These are phyloP conservation scores for Cryptophagus acutangulus DNA, from an alignment of 2,888 invertebrate species.

Conservation along the genomic window DNA sequence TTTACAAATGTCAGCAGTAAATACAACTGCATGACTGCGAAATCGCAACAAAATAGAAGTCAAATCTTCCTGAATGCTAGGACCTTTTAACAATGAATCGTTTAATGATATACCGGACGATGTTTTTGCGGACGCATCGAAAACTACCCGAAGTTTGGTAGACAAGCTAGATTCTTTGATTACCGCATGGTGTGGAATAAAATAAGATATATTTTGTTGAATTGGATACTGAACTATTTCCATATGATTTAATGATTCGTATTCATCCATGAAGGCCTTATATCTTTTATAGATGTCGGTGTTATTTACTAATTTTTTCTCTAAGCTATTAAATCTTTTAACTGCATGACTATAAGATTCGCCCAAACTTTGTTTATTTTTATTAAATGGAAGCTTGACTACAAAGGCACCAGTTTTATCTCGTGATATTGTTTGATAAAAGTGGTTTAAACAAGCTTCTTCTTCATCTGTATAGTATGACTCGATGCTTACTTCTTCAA, in stretches of 20 bases:
- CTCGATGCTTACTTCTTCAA: no score
- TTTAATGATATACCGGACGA: slow-evolving; percentile 12
- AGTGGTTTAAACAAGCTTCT: slow-evolving; percentile 13
- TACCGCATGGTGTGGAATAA: slow-evolving; percentile 13
- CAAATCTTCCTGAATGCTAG: slow-evolving; percentile 14
- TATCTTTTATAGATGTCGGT: slow-evolving; percentile 21
- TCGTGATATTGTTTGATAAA: slow-evolving; percentile 1
- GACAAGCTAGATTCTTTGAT: slow-evolving; percentile 12
- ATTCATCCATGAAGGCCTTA: slow-evolving; percentile 20
- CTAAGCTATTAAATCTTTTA: slow-evolving; percentile 25
- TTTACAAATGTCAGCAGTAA: slow-evolving; percentile 12
- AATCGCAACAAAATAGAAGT: slow-evolving; percentile 15
- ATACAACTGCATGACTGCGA: slow-evolving; percentile 12
- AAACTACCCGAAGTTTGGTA: slow-evolving; percentile 13
- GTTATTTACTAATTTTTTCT: slow-evolving; percentile 23
- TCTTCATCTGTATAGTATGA: no score
- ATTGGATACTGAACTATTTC: not conserved
- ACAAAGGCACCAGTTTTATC: slow-evolving; percentile 19
- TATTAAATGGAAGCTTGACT: slow-evolving; percentile 26
- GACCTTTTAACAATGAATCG: slow-evolving; percentile 12
- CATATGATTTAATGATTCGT: slow-evolving; percentile 22
- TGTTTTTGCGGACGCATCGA: slow-evolving; percentile 10
- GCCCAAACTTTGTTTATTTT: slow-evolving; percentile 18
- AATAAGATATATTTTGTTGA: slow-evolving; percentile 6
- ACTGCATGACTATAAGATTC: slow-evolving; percentile 24